A percentile compares a stretch with the other conserved stretches of the same genome.
Conservation (phyloP, 2,888 invertebrate genomes). For the Euplagia quadripunctaria region DNA sequence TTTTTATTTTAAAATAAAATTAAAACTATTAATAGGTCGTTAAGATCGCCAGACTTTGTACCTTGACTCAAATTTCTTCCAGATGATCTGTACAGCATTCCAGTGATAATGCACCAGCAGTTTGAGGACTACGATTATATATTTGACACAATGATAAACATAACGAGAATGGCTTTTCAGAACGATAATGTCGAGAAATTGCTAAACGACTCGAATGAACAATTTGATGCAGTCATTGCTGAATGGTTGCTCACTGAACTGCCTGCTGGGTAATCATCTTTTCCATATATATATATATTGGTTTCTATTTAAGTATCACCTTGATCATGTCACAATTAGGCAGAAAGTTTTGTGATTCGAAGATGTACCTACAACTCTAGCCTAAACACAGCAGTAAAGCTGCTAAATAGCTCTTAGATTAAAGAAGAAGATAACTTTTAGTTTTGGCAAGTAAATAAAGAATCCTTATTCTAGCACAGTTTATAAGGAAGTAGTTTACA, state of each 20-base stretch:
- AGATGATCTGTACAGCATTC: conserved; percentile 11
- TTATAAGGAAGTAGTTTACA: no score
- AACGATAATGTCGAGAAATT: conserved; percentile 36
- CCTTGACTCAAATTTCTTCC: background rate
- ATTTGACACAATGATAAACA: background rate
- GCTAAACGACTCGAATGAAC: conserved; percentile 46
- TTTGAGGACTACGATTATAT: conserved; percentile 8
- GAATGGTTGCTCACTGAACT: conserved; percentile 55
- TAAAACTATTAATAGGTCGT: no score
- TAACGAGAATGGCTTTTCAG: conserved; percentile 1
- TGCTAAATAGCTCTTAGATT: no score
- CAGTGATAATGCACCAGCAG: conserved; percentile 10
- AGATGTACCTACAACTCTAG: no score
- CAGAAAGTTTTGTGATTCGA: no score
- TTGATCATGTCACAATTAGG: no score
- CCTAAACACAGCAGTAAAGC: no score
- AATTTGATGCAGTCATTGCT: conserved; percentile 54
- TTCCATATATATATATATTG: background rate
- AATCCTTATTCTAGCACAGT: no score
- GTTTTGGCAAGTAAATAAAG: no score
- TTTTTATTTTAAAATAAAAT: no score
- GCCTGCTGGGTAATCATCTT: conserved; percentile 47
- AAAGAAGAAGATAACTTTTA: no score
- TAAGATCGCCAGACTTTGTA: no score
- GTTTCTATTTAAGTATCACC: background rate